Conservation (phyloP, 2,888 invertebrate genomes). For the Ypsolopha sequella region DNA sequence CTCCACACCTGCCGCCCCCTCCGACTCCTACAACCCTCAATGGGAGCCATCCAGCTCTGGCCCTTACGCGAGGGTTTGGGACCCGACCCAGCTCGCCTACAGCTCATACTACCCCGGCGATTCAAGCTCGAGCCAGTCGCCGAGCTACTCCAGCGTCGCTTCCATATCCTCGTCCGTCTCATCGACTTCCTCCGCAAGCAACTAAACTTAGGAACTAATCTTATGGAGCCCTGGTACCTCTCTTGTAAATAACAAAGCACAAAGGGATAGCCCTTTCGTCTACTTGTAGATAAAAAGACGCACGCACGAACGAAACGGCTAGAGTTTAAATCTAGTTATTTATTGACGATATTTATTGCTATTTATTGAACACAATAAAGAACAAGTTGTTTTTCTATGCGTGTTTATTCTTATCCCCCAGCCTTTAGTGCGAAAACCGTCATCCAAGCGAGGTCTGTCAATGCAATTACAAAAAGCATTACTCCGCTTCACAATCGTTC, state of each 20-base stretch:
- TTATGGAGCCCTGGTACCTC: neutral
- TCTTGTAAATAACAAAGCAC: conserved; percentile 27
- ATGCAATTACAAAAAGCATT: no score
- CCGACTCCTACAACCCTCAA: conserved; percentile 79
- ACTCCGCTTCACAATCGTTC: no score
- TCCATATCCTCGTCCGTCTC: conserved; percentile 45
- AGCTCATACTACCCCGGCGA: conserved; percentile 80
- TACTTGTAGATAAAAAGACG: conserved; percentile 32
- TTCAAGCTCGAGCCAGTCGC: conserved; percentile 67
- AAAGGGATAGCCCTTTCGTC: conserved; percentile 14
- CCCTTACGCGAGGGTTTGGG: conserved; percentile 85
- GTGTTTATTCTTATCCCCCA: neutral
- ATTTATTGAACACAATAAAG: conserved; percentile 62
- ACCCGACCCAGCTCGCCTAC: conserved; percentile 77
- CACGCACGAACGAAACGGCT: conserved; percentile 47
- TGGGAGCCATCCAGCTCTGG: conserved; percentile 81
- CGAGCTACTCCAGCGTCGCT: conserved; percentile 59
- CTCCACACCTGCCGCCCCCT: conserved; percentile 71
- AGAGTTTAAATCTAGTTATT: conserved; percentile 51
- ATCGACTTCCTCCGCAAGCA: conserved; percentile 27
- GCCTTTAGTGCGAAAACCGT: neutral
- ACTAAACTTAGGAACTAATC: neutral
- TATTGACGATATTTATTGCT: conserved; percentile 60
- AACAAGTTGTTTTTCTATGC: conserved; percentile 22
- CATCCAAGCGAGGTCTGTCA: neutral